phyloP scores from a whole-genome alignment of 2,888 invertebrate genomes.

The Chrysolina oricalcia region DNA sequence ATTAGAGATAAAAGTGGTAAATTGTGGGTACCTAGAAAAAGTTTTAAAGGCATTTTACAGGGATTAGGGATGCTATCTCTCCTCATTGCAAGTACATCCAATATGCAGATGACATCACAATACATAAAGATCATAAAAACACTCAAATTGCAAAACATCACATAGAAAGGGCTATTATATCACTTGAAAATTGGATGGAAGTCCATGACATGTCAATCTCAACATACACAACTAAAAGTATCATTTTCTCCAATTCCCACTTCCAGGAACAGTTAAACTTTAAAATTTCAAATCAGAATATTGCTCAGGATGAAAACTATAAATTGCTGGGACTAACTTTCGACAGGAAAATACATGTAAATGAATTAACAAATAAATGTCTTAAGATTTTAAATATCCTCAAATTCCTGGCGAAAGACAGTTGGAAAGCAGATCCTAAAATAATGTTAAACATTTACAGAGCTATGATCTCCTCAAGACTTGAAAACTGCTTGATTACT shows the following conservation, averaged over 20 bases:
- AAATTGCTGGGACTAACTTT: neutral
- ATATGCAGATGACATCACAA: conserved; percentile 22
- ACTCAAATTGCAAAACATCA: neutral
- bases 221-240: neutral
- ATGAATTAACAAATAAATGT: neutral
- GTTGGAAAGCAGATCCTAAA: conserved; percentile 12
- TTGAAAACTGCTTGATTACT: neutral
- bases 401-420: neutral
- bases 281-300: neutral
- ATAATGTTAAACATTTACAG: conserved; percentile 3
- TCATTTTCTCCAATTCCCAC: neutral
- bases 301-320: neutral
- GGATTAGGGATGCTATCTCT: neutral
- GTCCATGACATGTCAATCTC: conserved; percentile 8
- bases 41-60: neutral
- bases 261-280: neutral
- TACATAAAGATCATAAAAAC: conserved; percentile 5
- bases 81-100: conserved; percentile 17
- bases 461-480: neutral
- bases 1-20: neutral
- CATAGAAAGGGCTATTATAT: neutral
- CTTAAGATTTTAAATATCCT: conserved; percentile 4
- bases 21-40: neutral
- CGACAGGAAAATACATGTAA: conserved; percentile 7
- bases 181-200: conserved; percentile 8